Conservation (phyloP, 2,888 invertebrate species). For the Drosophila neoperkinsi region DNA sequence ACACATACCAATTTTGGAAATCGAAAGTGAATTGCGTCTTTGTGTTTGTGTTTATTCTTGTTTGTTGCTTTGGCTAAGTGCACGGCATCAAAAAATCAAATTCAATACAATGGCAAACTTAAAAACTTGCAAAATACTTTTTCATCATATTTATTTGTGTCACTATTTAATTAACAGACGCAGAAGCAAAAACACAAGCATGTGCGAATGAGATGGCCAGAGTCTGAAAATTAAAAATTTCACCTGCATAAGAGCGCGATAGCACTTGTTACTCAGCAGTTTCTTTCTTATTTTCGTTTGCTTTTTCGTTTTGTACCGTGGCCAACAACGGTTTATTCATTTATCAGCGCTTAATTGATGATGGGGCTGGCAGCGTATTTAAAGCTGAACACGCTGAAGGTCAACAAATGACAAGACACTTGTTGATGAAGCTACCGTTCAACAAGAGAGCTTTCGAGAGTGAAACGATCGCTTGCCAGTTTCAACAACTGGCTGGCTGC, state of each 20-base stretch:
- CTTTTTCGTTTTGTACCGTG: constrained; percentile 28
- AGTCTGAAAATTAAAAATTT: constrained; percentile 9
- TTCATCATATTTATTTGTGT: constrained; percentile 41
- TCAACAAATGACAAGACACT: constrained; percentile 61
- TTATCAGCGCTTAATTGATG: constrained; percentile 60
- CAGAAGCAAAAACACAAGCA: constrained; percentile 2
- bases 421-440: constrained; percentile 34
- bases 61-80: constrained; percentile 23
- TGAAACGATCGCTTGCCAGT: neutral
- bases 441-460: constrained; percentile 25
- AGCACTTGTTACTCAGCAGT: constrained; percentile 28
- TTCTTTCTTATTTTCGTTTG: neutral
- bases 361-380: constrained; percentile 42
- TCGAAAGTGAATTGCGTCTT: constrained; percentile 38
- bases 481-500: constrained; percentile 4
- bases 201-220: constrained; percentile 37
- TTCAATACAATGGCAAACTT: constrained; percentile 35
- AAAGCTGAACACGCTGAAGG: constrained; percentile 54
- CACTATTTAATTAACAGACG: constrained; percentile 38
- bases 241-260: constrained; percentile 37
- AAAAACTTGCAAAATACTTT: constrained; percentile 49
- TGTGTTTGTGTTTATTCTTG: constrained; percentile 15
- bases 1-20: constrained; percentile 25
- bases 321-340: constrained; percentile 51
- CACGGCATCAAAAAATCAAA: constrained; percentile 28